A percentile compares a stretch with the other conserved stretches of the same genome.
Evolutionary conservation across 2,113 vertebrate species (phyloP).

Genomic region (Ornithorhynchus anatinus): DNA sequence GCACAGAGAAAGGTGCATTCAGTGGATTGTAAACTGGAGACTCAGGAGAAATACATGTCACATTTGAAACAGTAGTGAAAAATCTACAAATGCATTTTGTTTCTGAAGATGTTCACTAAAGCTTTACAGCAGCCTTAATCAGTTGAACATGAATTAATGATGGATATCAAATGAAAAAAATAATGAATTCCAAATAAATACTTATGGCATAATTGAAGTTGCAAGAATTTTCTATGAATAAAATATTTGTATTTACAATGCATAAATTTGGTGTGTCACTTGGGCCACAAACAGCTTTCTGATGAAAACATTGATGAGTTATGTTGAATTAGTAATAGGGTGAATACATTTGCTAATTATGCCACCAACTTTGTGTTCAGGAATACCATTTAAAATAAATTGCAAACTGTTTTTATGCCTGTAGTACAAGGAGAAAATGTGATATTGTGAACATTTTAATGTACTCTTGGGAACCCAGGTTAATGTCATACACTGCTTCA

Average conservation of each 20-base stretch:
- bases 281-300: constrained; percentile 59
- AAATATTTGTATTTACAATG: constrained; percentile 78
- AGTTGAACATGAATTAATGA: constrained; percentile 80
- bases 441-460: constrained; percentile 28
- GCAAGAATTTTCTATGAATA: constrained; percentile 76
- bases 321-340: constrained; percentile 77
- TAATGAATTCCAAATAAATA: constrained; percentile 79
- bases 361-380: constrained; percentile 40
- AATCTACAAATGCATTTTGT: constrained; percentile 67
- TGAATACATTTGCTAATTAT: constrained; percentile 76
- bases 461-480: constrained; percentile 16
- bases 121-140: constrained; percentile 72
- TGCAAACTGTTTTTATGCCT: constrained; percentile 51
- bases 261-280: constrained; percentile 64
- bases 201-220: constrained; percentile 78
- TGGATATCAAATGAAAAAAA: constrained; percentile 69
- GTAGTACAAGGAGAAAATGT: constrained; percentile 16
- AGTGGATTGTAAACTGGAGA: no score
- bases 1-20: no score
- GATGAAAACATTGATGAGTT: constrained; percentile 65
- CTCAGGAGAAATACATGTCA: no score
- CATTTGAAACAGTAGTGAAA: constrained; percentile 37
- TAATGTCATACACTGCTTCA: constrained; percentile 30
- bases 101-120: constrained; percentile 64
- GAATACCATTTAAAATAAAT: constrained; percentile 60